Evolutionary conservation across 2,797 vertebrate genomes (phyloP), one percentile per base, ranked within the genome.

Genomic region (Pogonophryne albipinna): DNA sequence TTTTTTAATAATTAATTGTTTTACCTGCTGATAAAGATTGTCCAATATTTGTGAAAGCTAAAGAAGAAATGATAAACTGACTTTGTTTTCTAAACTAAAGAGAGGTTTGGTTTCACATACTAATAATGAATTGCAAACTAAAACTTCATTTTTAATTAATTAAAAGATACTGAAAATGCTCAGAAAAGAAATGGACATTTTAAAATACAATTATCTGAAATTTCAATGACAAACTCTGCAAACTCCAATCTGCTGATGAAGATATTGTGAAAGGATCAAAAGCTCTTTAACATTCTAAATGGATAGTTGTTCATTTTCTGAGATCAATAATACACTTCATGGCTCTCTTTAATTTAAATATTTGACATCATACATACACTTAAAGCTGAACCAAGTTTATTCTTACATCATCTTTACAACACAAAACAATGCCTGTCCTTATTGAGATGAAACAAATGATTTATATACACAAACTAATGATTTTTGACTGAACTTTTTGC

Each of bases 21-120:
- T 65, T 12, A 17, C 52, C 13, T 38, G 31, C 44, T 64, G 19
- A 52, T 61, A n/a, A 72, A 1, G 42, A 63, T 61, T 50, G 19
- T 64, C n/a, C 15, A 12, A 61, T 50, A 10, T 56, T 49, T 52
- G 2, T 34, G n/a, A 72, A 69, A 31, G 53, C 72, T 69, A 1
- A 9, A 4, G 44, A 72, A 50, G 12, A 17, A 50, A 64, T 2
- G 56, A 10, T 52, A 23, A 42, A 64, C 27, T 12, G 20, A 53
- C 20, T 5, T 6, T 38, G 14, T 66, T 47, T 53, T 71, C 44
- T 19, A 2, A 42, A 47, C 9, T 16, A 57, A 45, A 7, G 6
- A 44, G 12, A 38, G 8, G 8, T 4, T 31, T 11, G 19, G 20
- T 45, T 70, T 52, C 31, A 56, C 15, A n/a, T 17, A 17, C 3